Percentiles rank a stretch among this genome's conserved stretches.
phyloP scores from a whole-genome alignment of 1,140 invertebrate species.

The Leguminivora glycinivorella region DNA sequence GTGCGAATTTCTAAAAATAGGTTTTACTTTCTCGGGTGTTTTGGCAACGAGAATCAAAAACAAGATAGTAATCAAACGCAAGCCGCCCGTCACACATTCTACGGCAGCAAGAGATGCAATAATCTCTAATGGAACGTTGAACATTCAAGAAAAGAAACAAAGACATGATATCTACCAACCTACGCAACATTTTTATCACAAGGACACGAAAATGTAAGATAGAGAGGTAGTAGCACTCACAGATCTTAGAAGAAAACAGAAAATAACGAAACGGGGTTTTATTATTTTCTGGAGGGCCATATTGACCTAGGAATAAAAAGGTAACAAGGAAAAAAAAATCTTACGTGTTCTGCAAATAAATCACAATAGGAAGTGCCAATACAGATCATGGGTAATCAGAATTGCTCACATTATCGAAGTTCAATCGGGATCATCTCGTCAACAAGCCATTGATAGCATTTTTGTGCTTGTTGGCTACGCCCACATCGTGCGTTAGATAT shows the following conservation, averaged over 20 bases:
- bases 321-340: too few species aligned
- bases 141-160: neutral
- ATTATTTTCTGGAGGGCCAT: too few species aligned
- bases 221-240: neutral
- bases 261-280: too few species aligned
- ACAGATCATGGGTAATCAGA: neutral
- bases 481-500: slow-evolving; percentile 11
- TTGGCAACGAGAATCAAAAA: slow-evolving; percentile 36
- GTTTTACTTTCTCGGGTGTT: slow-evolving; percentile 37
- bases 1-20: slow-evolving; percentile 35
- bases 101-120: neutral
- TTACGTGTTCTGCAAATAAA: neutral
- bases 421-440: slow-evolving; percentile 23
- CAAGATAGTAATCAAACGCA: slow-evolving; percentile 36
- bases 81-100: slow-evolving; percentile 13
- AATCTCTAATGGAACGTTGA: neutral
- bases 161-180: neutral
- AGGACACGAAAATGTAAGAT: neutral
- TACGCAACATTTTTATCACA: neutral
- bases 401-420: slow-evolving; percentile 5
- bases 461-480: slow-evolving; percentile 16
- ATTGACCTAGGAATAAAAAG: too few species aligned
- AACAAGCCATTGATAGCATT: slow-evolving; percentile 27
- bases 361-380: slow-evolving; percentile 9
- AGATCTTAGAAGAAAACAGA: neutral